Base-by-base conservation (phyloP, 2,113 vertebrate genomes). In the Alosa alosa region DNA sequence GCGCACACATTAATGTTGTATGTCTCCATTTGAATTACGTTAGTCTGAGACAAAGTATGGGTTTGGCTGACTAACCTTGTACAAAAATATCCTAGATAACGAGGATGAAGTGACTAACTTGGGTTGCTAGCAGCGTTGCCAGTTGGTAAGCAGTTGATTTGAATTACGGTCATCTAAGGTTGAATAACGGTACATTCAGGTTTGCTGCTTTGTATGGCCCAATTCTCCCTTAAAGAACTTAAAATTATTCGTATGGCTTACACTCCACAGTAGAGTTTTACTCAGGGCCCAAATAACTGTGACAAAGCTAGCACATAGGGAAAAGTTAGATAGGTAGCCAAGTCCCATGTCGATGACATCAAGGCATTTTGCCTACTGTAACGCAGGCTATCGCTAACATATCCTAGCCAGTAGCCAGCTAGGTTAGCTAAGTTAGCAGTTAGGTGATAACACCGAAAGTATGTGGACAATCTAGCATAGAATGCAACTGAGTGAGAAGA, bases 281-380 rank as follows among this genome's bases (percentile, higher is more conserved):
- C 20, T 39, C 9, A 78, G 11, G 17, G 25, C 4, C 9, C 13
- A 78, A 78, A 15, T 36, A 10, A 13, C 9, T 78, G 36, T 78
- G 25, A 13, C 72, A 18, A 18, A 57, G 20, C 15, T 1, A 50
- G 2, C 13, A 5, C 0, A 78, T 4, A 31, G 4, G 5, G 31
- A 78, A 15, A 39, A 39, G 68, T 39, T 10, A 31, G 3, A 78
- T 31, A 31, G 25, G 15, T 68, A 13, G n/a, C 64, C 64, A 68
- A 78, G 72, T 78, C 72, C 72, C 72, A 78, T 15, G 72, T 78
- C 72, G 72, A 78, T 78, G 72, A 78, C 72, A 78, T 78, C 72
- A 78, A 31, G 20, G 20, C 55, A 22, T 60, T 60, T 20, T 20
- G 41, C 41, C 41, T 44, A 44, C 41, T 44, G 18, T 60, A 60